phyloP scores from a whole-genome alignment of 2,888 invertebrate genomes.

The Pasiphila rectangulata region DNA sequence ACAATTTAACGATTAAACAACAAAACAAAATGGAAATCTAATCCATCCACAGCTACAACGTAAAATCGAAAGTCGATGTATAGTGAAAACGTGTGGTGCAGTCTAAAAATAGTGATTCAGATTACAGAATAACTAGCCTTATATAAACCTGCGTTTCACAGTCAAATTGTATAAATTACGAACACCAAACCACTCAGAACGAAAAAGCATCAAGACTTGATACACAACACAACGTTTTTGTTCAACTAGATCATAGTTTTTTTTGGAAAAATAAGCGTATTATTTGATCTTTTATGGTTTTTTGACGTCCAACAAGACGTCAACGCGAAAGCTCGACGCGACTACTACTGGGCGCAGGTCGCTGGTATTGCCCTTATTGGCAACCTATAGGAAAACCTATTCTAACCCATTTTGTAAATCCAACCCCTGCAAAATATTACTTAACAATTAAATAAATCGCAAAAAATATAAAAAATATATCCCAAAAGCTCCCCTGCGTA shows the following conservation, averaged over 20 bases:
- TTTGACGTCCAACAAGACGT: conserved; percentile 59
- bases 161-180: conserved; percentile 38
- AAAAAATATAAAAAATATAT: no score
- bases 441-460: no score
- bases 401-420: conserved; percentile 3
- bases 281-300: conserved; percentile 41
- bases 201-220: conserved; percentile 31
- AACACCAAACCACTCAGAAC: conserved; percentile 38
- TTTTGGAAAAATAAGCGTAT: conserved; percentile 47
- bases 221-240: conserved; percentile 40
- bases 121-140: conserved; percentile 51
- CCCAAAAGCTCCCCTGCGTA: no score
- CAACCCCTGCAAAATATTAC: no score
- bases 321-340: conserved; percentile 59
- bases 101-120: conserved; percentile 56
- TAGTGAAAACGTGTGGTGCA: conserved; percentile 43
- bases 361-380: conserved; percentile 49
- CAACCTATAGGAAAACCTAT: conserved; percentile 46
- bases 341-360: conserved; percentile 68
- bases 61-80: conserved; percentile 36
- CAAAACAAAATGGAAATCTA: not conserved
- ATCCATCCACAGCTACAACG: not conserved
- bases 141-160: conserved; percentile 43
- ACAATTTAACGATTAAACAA: conserved; percentile 8
- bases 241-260: conserved; percentile 56